phyloP scores from a whole-genome alignment of 2,888 invertebrate species.

The Drosophila neotestacea region DNA sequence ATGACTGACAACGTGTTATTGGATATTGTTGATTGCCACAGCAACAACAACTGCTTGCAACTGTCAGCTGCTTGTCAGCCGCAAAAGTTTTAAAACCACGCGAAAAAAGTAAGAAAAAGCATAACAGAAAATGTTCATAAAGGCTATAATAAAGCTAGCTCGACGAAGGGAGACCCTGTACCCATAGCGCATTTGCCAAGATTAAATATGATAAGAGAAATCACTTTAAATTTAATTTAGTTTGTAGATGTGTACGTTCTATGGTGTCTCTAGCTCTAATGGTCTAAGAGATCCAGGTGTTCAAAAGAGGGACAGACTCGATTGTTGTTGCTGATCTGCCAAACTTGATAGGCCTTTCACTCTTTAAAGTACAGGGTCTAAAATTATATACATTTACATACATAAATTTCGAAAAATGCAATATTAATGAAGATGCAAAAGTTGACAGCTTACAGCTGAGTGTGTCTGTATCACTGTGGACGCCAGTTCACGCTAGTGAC shows the following conservation, averaged over 20 bases:
- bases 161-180: no score
- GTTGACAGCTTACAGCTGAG: constrained; percentile 68
- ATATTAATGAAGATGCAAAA: constrained; percentile 80
- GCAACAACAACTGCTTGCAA: constrained; percentile 42
- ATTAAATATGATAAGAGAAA: constrained; percentile 1
- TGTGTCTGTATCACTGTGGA: constrained; percentile 19
- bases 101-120: constrained; percentile 25
- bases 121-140: no score
- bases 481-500: no score
- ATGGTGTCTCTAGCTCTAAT: no score
- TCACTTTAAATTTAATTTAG: no score
- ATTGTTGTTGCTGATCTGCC: no score
- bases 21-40: constrained; percentile 69
- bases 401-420: constrained; percentile 47
- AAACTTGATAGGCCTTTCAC: no score
- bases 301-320: no score
- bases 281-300: no score
- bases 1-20: constrained; percentile 63
- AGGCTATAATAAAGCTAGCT: no score
- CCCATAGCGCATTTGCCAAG: not conserved
- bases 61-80: constrained; percentile 58
- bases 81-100: constrained; percentile 49
- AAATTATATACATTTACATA: not conserved
- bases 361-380: no score
- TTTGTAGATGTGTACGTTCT: no score